Evolutionary conservation across 1,140 invertebrate species (phyloP).

Genomic region (Pogonomyrmex barbatus): DNA sequence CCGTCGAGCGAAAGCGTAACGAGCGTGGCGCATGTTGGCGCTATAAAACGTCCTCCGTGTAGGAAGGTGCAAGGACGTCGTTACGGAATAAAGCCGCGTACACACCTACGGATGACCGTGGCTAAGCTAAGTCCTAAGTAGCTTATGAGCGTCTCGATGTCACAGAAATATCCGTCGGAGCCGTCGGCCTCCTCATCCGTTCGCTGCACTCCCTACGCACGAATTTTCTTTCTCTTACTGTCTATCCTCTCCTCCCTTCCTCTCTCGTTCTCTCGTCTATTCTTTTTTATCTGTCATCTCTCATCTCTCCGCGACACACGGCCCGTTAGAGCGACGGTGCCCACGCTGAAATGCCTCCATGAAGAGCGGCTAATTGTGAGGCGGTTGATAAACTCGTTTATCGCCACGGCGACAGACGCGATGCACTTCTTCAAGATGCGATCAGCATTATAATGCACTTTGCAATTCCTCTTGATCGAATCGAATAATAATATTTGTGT

Average conservation of each 20-base stretch:
- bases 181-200: slow-evolving; percentile 13
- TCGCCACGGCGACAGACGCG: slow-evolving; percentile 42
- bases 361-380: slow-evolving; percentile 60
- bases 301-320: slow-evolving; percentile 20
- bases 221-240: slow-evolving; percentile 34
- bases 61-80: slow-evolving; percentile 76
- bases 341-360: slow-evolving; percentile 53
- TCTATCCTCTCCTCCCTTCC: neutral
- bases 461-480: slow-evolving; percentile 41
- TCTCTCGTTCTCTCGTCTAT: neutral
- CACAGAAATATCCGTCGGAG: slow-evolving; percentile 64
- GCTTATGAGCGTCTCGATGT: slow-evolving; percentile 70
- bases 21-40: slow-evolving; percentile 65
- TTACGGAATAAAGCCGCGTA: slow-evolving; percentile 67
- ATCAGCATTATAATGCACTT: slow-evolving; percentile 22
- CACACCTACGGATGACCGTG: slow-evolving; percentile 60
- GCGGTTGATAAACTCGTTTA: slow-evolving; percentile 57
- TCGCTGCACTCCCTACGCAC: slow-evolving; percentile 9
- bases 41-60: slow-evolving; percentile 78
- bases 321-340: slow-evolving; percentile 17
- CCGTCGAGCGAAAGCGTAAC: slow-evolving; percentile 72
- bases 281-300: slow-evolving; percentile 26
- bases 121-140: slow-evolving; percentile 67
- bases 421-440: slow-evolving; percentile 19
- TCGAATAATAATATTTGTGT: slow-evolving; percentile 51